phyloP scores from a whole-genome alignment of 1,140 invertebrate species.

The Brachystomella parvula region DNA sequence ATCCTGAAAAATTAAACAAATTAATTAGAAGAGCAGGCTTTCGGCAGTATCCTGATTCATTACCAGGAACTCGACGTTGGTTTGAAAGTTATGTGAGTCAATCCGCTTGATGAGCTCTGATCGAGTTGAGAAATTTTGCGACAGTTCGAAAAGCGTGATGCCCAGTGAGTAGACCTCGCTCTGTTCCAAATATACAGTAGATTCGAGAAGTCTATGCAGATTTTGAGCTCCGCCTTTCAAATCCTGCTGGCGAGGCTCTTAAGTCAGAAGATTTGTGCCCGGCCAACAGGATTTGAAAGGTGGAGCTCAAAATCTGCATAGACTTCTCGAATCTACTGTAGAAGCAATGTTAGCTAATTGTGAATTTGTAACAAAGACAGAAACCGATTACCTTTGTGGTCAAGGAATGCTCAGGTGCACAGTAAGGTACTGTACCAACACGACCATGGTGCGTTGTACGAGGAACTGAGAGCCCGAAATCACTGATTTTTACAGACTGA shows the following conservation, averaged over 20 bases:
- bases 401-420: constrained; percentile 21
- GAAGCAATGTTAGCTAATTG: no score
- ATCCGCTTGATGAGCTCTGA: constrained; percentile 20
- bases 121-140: constrained; percentile 23
- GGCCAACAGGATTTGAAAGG: no score
- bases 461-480: constrained; percentile 29
- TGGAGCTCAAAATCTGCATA: no score
- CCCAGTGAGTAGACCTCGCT: constrained; percentile 34
- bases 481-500: constrained; percentile 24
- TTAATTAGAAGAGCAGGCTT: not conserved
- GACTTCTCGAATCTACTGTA: no score
- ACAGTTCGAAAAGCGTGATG: constrained; percentile 28
- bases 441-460: not conserved
- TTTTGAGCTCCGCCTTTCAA: not conserved
- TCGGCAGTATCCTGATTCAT: not conserved
- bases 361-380: no score
- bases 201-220: not conserved
- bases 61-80: constrained; percentile 16
- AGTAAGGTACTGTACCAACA: constrained; percentile 28
- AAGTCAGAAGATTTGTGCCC: no score
- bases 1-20: constrained; percentile 15
- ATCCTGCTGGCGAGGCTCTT: no score
- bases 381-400: constrained; percentile 33
- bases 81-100: constrained; percentile 6
- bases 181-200: constrained; percentile 10